phyloP scores from a whole-genome alignment of 1,140 invertebrate species.

The Dolichoris vasculosae region DNA sequence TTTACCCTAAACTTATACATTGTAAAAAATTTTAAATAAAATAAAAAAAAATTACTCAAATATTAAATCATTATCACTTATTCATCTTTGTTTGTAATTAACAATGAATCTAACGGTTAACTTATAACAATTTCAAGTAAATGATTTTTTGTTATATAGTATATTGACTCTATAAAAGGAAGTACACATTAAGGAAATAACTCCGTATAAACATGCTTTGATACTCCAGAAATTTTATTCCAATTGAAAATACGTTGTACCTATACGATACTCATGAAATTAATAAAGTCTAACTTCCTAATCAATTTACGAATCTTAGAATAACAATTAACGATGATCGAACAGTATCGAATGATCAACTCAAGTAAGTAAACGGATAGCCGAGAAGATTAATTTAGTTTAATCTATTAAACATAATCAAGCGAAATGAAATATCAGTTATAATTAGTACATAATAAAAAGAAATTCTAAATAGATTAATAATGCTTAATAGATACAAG shows the following conservation, averaged over 20 bases:
- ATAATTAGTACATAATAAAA: constrained; percentile 23
- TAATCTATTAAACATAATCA: background rate
- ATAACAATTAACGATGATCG: background rate
- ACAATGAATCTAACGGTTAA: background rate
- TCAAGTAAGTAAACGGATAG: background rate
- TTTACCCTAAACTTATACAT: too few species aligned
- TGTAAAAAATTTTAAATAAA: too few species aligned
- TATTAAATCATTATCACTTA: background rate
- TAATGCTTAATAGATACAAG: background rate
- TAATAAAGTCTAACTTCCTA: constrained; percentile 7
- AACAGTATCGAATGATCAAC: background rate
- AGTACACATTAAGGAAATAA: constrained; percentile 24
- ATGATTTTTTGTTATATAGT: background rate
- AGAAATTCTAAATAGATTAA: background rate
- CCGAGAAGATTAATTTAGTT: background rate
- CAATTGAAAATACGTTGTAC: constrained; percentile 11
- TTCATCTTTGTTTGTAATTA: background rate
- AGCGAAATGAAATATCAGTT: constrained; percentile 26
- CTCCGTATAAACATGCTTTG: constrained; percentile 28
- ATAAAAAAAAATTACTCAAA: background rate
- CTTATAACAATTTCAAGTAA: constrained; percentile 17
- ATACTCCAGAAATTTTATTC: constrained; percentile 15
- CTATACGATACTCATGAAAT: background rate
- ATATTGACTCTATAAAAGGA: constrained; percentile 16
- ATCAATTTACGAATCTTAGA: constrained; percentile 5